Conservation (phyloP, 2,797 vertebrate genomes). For the Periparus ater region DNA sequence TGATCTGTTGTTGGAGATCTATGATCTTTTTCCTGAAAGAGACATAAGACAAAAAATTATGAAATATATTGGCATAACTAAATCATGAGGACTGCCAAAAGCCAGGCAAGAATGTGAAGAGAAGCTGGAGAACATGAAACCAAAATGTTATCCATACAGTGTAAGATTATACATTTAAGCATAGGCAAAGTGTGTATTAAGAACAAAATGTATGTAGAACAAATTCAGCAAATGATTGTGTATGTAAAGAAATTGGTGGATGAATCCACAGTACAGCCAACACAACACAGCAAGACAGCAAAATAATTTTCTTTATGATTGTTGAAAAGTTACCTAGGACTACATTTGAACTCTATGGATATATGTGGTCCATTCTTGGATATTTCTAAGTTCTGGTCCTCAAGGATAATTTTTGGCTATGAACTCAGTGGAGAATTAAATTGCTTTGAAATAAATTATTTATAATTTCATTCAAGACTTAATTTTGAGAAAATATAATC, state of each 20-base stretch:
- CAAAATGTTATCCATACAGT: background rate
- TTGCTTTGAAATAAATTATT: background rate
- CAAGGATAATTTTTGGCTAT: background rate
- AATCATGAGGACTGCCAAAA: background rate
- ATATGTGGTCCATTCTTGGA: background rate
- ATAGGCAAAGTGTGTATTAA: background rate
- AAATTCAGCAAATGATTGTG: background rate
- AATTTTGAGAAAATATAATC: background rate
- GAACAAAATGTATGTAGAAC: background rate
- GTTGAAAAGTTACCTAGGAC: background rate
- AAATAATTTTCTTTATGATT: background rate
- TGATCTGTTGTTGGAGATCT: background rate
- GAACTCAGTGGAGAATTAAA: background rate
- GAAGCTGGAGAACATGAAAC: background rate
- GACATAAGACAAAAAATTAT: background rate
- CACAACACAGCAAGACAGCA: background rate
- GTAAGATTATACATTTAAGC: background rate
- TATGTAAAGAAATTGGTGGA: background rate
- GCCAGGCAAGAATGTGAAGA: background rate
- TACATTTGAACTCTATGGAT: background rate
- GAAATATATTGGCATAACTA: background rate
- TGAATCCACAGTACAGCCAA: background rate
- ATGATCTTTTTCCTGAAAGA: background rate
- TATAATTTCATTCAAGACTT: background rate
- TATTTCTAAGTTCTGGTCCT: background rate